A percentile compares a stretch with the other conserved stretches of the same genome.
These are phyloP conservation scores for Heteropelma amictum DNA, from an alignment of 2,888 invertebrate genomes.

Conservation along the genomic window DNA sequence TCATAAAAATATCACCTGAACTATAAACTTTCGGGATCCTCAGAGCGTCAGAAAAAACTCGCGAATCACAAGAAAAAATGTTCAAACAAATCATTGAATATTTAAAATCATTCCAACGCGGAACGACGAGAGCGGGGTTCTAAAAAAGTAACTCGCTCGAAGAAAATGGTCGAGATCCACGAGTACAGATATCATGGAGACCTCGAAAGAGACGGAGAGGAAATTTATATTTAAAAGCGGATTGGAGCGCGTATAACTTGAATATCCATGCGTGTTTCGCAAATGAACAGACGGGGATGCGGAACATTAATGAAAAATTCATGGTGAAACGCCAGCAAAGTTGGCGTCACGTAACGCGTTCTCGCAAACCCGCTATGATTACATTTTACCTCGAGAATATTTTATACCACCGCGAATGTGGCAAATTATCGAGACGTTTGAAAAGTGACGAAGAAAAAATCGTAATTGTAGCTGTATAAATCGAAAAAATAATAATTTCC, in stretches of 20 bases:
- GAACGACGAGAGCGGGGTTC: not conserved
- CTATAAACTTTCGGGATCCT: not conserved
- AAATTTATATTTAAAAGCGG: conserved; percentile 59
- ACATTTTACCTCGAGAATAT: conserved; percentile 63
- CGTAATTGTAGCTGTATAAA: too few relatives aligned
- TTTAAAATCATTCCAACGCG: not conserved
- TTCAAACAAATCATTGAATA: not conserved
- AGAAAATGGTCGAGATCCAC: conserved; percentile 66
- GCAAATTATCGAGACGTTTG: not conserved
- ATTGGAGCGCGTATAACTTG: conserved; percentile 36
- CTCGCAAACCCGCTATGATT: conserved; percentile 61
- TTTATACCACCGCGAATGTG: not conserved
- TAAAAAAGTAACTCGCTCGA: not conserved
- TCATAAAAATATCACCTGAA: not conserved
- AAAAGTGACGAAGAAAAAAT: too few relatives aligned
- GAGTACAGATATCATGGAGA: conserved; percentile 61
- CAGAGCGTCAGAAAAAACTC: not conserved
- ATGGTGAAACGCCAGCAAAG: conserved; percentile 45
- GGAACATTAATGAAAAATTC: conserved; percentile 64
- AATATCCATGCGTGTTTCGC: conserved; percentile 49
- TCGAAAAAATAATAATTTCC: too few relatives aligned
- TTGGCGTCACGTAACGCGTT: conserved; percentile 65
- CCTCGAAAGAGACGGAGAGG: conserved; percentile 43
- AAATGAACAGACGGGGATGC: conserved; percentile 1
- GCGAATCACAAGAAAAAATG: not conserved